A percentile compares a stretch with the other conserved stretches of the same genome.
Conservation (phyloP, 2,888 invertebrate genomes). For the Drosophila falleni region DNA sequence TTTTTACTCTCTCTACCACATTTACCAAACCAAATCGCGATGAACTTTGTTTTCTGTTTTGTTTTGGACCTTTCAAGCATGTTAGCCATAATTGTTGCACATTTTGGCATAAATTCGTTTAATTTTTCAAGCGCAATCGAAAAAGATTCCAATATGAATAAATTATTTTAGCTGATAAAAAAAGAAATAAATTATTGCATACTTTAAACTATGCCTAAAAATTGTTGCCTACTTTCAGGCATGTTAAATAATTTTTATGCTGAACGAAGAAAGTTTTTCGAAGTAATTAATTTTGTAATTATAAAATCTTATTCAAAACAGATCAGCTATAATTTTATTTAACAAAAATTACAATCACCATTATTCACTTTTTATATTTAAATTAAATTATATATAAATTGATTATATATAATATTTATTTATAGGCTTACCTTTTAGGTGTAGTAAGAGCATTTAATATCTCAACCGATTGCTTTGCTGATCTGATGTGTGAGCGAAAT, state of each 20-base stretch:
- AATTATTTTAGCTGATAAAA: not conserved
- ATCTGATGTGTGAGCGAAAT: not conserved
- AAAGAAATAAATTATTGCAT: not conserved
- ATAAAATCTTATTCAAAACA: not conserved
- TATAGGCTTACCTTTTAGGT: not conserved
- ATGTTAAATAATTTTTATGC: not conserved
- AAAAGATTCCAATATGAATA: not conserved
- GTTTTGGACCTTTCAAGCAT: not conserved
- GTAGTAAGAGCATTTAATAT: slow-evolving; percentile 21
- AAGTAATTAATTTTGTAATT: not conserved
- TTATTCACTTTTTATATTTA: not conserved
- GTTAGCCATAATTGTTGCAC: not conserved
- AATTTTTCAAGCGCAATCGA: not conserved
- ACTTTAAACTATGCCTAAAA: not conserved
- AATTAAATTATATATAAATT: too few species aligned
- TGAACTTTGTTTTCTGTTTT: not conserved
- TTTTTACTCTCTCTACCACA: not conserved
- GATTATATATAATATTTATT: too few species aligned
- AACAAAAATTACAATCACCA: too few species aligned
- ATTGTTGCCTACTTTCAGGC: slow-evolving; percentile 38
- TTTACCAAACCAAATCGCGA: not conserved
- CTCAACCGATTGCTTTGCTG: slow-evolving; percentile 4
- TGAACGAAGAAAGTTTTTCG: too few species aligned
- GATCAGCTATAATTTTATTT: too few species aligned
- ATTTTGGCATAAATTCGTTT: not conserved